These are phyloP conservation scores for Carposina sasakii DNA, from an alignment of 1,140 invertebrate genomes.

Conservation along the genomic window DNA sequence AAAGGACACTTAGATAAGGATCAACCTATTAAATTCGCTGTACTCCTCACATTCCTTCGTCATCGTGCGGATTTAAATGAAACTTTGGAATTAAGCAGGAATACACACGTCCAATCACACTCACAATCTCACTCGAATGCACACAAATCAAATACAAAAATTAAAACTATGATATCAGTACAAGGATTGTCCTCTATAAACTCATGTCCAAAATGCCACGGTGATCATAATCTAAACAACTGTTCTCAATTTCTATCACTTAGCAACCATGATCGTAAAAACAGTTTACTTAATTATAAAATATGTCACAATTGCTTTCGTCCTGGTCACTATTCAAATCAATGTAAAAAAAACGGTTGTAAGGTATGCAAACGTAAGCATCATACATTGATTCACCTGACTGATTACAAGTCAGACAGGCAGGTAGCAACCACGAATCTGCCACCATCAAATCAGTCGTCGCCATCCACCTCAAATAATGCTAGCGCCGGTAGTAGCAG, in stretches of 20 bases:
- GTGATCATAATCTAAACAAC: neutral
- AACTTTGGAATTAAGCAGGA: neutral
- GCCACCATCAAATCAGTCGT: neutral
- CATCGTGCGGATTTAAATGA: constrained; percentile 4
- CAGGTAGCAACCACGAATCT: neutral
- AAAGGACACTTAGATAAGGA: neutral
- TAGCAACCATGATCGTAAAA: neutral
- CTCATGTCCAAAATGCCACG: neutral
- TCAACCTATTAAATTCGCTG: neutral
- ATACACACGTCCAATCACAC: neutral
- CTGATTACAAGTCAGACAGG: neutral
- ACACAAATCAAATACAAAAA: neutral
- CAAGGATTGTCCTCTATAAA: neutral
- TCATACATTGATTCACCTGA: neutral
- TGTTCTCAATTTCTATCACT: constrained; percentile 4
- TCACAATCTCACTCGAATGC: neutral
- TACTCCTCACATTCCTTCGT: neutral
- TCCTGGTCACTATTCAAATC: constrained; percentile 3
- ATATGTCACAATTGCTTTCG: constrained; percentile 4
- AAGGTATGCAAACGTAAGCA: constrained; percentile 4
- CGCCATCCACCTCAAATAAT: neutral
- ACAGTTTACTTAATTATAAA: neutral
- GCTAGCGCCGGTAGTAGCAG: neutral
- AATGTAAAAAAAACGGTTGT: neutral
- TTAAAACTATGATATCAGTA: neutral